Conservation (phyloP, 2,797 vertebrate genomes). For the Clarias fuscus region DNA sequence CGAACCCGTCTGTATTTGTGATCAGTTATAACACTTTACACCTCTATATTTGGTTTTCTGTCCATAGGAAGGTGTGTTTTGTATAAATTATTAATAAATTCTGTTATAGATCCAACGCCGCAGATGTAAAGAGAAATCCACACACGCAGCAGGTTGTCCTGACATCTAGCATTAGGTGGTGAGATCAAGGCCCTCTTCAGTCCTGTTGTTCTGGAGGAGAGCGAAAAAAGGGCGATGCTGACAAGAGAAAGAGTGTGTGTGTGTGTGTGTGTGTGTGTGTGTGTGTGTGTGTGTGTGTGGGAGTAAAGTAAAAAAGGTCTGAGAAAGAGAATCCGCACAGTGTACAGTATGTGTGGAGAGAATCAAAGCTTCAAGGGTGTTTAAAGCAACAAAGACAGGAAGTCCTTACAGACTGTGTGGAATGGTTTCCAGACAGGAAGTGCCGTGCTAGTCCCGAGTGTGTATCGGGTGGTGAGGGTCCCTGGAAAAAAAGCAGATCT, state of each 20-base stretch:
- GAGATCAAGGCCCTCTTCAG: neutral
- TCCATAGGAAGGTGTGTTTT: neutral
- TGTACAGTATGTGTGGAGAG: conserved; percentile 5
- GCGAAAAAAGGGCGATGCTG: neutral
- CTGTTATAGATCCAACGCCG: neutral
- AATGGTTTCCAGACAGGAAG: conserved; percentile 29
- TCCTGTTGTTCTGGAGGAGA: neutral
- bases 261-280: neutral
- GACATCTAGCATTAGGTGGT: neutral
- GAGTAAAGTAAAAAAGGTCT: neutral
- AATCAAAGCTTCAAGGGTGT: conserved; percentile 12
- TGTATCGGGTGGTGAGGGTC: neutral
- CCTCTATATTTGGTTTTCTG: conserved; percentile 12
- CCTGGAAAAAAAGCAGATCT: neutral
- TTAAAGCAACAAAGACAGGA: conserved; percentile 38
- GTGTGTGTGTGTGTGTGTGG: neutral
- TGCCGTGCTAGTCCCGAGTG: neutral
- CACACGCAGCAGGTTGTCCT: neutral
- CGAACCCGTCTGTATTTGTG: neutral
- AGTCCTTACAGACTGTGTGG: neutral
- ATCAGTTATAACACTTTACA: neutral
- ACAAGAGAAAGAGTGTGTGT: neutral
- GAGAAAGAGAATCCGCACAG: neutral
- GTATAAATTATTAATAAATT: conserved; percentile 7
- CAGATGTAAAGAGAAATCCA: neutral